phyloP scores from a whole-genome alignment of 2,113 vertebrate species.

The Microcebus jonahi region DNA sequence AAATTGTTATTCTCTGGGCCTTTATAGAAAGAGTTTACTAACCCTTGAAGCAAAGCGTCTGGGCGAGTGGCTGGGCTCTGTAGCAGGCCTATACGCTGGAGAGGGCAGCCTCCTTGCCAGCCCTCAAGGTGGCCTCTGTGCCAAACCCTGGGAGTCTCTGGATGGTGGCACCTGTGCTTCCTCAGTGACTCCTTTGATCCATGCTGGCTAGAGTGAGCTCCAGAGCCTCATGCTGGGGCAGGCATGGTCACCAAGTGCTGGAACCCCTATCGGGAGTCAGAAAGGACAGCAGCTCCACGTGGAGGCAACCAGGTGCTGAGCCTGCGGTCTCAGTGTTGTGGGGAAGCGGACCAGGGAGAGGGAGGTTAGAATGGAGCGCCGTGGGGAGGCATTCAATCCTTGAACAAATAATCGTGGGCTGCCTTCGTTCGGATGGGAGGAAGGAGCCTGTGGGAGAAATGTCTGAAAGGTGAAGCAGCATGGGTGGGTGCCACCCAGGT shows the following conservation, averaged over 20 bases:
- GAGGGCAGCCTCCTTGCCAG: not conserved
- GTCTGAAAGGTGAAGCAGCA: not conserved
- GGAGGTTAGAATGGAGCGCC: not conserved
- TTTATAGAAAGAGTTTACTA: not conserved
- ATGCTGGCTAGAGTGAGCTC: not conserved
- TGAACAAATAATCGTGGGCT: not conserved
- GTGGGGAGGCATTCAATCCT: not conserved
- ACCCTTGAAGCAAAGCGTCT: not conserved
- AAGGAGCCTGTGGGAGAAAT: not conserved
- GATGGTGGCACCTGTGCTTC: not conserved
- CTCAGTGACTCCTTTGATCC: not conserved
- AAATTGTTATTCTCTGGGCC: not conserved
- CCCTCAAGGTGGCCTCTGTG: not conserved
- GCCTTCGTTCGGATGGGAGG: not conserved
- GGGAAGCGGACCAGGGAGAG: not conserved
- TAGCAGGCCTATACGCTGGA: not conserved
- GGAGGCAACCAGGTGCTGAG: not conserved
- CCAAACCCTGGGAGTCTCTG: not conserved
- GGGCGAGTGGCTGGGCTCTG: not conserved
- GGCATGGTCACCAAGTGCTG: not conserved
- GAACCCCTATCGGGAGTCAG: not conserved
- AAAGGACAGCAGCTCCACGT: not conserved
- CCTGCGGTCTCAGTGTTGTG: not conserved
- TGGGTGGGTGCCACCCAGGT: not conserved
- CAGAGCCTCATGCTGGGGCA: not conserved